phyloP scores from a whole-genome alignment of 2,888 invertebrate genomes.

The Malacosoma neustria region DNA sequence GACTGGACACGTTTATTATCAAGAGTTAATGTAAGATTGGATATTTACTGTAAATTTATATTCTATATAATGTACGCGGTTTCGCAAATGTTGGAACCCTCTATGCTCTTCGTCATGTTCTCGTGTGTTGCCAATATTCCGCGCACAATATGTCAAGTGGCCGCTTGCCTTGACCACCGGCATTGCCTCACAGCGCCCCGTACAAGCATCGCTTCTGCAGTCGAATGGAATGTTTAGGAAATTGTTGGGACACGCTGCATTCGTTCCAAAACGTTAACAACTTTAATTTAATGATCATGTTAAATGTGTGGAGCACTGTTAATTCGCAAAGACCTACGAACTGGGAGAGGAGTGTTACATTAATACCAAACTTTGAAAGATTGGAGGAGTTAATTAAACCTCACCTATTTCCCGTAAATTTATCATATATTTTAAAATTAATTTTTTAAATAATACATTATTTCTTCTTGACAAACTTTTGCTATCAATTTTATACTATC shows the following conservation, averaged over 20 bases:
- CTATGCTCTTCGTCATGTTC: background rate
- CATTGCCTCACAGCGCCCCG: constrained; percentile 12
- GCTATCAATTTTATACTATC: too few relatives aligned
- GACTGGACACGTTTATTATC: too few relatives aligned
- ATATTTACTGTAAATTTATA: background rate
- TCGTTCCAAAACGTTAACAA: too few relatives aligned
- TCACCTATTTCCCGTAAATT: too few relatives aligned
- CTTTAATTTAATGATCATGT: background rate
- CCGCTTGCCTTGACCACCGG: constrained; percentile 19
- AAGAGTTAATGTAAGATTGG: too few relatives aligned
- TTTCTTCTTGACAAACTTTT: too few relatives aligned
- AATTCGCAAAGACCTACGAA: too few relatives aligned
- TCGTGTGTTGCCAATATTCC: constrained; percentile 9
- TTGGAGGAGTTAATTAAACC: too few relatives aligned
- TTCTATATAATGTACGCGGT: background rate
- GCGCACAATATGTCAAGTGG: constrained; percentile 14
- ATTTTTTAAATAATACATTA: too few relatives aligned
- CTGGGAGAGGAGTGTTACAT: too few relatives aligned
- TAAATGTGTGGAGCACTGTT: background rate
- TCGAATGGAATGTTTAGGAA: background rate
- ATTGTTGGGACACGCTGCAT: background rate
- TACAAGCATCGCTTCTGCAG: background rate
- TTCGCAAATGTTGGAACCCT: constrained; percentile 4
- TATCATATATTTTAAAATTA: too few relatives aligned
- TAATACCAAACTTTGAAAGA: too few relatives aligned